Conservation (phyloP, 2,888 invertebrate species). For the Lochmaea crataegi region DNA sequence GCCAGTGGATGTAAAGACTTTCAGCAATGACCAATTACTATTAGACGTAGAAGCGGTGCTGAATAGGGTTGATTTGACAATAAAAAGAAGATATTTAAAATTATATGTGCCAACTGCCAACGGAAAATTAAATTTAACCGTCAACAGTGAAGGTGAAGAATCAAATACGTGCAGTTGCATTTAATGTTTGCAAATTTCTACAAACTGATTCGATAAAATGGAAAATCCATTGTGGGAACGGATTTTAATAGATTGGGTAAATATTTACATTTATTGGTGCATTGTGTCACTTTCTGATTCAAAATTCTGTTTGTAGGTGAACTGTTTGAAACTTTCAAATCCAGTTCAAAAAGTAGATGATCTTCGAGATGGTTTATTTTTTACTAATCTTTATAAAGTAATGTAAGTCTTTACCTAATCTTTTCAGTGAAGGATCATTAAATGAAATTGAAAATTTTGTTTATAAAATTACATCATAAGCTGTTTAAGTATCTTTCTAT, state of each 20-base stretch:
- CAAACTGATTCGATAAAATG: slow-evolving; percentile 20
- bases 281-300: not conserved
- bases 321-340: slow-evolving; percentile 59
- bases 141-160: not conserved
- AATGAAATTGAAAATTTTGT: too few relatives aligned
- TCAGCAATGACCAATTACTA: too few relatives aligned
- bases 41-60: too few relatives aligned
- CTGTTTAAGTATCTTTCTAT: not conserved
- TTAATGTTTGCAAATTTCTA: not conserved
- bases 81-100: slow-evolving; percentile 19
- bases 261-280: not conserved
- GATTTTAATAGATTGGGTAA: slow-evolving; percentile 35
- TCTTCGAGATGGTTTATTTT: slow-evolving; percentile 57
- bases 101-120: slow-evolving; percentile 12
- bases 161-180: not conserved
- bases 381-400: slow-evolving; percentile 55
- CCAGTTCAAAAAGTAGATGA: slow-evolving; percentile 52
- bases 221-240: slow-evolving; percentile 36
- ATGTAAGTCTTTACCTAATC: slow-evolving; percentile 56
- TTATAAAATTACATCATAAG: not conserved
- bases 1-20: not conserved
- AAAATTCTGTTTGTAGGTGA: slow-evolving; percentile 53
- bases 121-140: not conserved
- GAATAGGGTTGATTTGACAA: not conserved
- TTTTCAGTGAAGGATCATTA: not conserved